Conservation (phyloP, 2,113 vertebrate species). For the Aramus guarauna region DNA sequence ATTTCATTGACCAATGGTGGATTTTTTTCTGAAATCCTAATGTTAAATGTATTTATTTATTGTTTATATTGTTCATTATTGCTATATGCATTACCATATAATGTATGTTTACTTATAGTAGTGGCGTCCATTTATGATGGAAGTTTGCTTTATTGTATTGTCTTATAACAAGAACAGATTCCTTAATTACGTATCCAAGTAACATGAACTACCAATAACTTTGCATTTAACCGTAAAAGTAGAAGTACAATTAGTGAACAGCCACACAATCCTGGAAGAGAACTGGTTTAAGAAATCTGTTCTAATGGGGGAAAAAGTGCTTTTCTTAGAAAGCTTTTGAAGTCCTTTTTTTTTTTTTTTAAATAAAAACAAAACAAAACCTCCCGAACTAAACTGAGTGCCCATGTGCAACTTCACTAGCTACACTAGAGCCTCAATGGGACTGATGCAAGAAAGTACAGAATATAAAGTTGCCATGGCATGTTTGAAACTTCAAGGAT, state of each 20-base stretch:
- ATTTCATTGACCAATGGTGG: background rate
- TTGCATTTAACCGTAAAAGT: background rate
- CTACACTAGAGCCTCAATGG: background rate
- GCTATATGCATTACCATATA: background rate
- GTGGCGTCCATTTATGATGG: background rate
- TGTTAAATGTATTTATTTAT: background rate
- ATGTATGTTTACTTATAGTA: background rate
- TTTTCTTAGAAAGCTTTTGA: background rate
- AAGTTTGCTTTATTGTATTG: background rate
- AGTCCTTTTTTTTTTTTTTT: too few species aligned
- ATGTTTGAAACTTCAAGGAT: background rate
- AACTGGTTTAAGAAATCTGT: background rate
- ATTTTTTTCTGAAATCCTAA: background rate
- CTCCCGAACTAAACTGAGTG: background rate
- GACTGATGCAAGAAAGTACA: background rate
- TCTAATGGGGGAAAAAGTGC: accelerated
- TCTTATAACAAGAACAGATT: background rate
- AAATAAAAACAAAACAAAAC: too few species aligned
- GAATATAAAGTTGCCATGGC: background rate
- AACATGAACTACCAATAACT: background rate
- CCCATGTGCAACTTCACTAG: background rate
- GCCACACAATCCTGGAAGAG: background rate
- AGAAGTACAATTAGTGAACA: background rate
- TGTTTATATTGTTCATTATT: background rate
- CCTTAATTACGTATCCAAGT: background rate